These are phyloP conservation scores for Pseudorasbora parva DNA, from an alignment of 2,113 vertebrate species.

Conservation along the genomic window DNA sequence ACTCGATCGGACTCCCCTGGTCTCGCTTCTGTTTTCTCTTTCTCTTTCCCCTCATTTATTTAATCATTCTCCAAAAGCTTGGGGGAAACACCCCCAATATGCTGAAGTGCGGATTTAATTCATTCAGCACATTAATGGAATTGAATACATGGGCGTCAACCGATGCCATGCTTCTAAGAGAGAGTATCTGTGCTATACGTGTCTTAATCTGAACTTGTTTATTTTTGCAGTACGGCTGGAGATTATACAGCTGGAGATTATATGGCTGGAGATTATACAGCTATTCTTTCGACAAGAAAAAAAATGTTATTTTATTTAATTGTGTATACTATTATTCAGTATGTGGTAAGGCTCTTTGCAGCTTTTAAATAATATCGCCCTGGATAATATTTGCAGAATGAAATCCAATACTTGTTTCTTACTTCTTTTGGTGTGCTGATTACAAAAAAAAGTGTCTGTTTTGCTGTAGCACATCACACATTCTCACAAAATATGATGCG, in stretches of 20 bases:
- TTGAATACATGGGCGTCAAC: constrained; percentile 40
- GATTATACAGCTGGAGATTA: too few relatives aligned
- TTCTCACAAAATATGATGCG: not conserved
- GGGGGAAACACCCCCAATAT: constrained; percentile 44
- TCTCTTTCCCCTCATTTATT: constrained; percentile 15
- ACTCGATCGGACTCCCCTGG: not conserved
- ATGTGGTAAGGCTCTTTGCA: not conserved
- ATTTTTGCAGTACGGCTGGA: not conserved
- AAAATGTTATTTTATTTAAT: not conserved
- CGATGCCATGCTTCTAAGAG: constrained; percentile 12
- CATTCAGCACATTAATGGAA: constrained; percentile 39
- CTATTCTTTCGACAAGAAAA: not conserved
- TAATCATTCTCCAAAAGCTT: constrained; percentile 51
- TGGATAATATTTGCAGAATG: not conserved
- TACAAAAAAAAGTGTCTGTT: not conserved
- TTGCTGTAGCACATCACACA: not conserved
- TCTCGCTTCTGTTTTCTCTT: constrained; percentile 24
- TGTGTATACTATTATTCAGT: not conserved
- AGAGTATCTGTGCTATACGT: not conserved
- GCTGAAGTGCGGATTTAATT: constrained; percentile 51
- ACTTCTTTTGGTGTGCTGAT: not conserved
- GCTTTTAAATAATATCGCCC: not conserved
- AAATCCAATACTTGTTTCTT: not conserved
- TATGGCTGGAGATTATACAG: too few relatives aligned
- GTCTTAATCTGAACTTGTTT: constrained; percentile 10